Evolutionary conservation across 2,113 vertebrate genomes (phyloP), one percentile per base, ranked within the genome.

Genomic region (Colossoma macropomum): DNA sequence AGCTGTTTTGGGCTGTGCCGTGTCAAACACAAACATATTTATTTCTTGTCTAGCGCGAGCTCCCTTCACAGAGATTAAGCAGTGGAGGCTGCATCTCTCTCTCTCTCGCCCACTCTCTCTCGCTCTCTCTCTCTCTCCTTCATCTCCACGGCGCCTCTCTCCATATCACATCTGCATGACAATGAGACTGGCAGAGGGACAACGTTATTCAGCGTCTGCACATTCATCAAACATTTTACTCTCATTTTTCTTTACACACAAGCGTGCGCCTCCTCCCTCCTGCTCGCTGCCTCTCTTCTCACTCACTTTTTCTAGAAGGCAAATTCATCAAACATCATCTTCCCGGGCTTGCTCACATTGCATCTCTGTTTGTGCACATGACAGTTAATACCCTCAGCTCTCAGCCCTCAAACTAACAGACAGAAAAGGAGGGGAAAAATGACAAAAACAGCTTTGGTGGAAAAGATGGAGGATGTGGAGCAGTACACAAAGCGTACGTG

Each of bases 161-260:
- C 62, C 4, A 62, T 77, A 86, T 86, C 75, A 68, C 54, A 90
- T 52, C 82, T 88, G 82, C 82, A 88, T 87, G 74, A 56, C 50
- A 81, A 87, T 87, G 38, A 82, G 48, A 71, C 89, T 85, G 89
- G 38, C 38, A 75, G 87, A 68, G 28, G 77, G 77, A 88, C 85
- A 88, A 69, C 79, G 83, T 75, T 63, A 25, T 89, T 89, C 89
- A 66, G 32, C 15, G 34, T 86, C 72, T 86, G 86, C 81, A 68
- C 86, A 71, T 34, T 84, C 41, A 83, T 79, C 83, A 88, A 74
- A 78, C 41, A 75, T 69, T 63, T 34, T 34, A 71, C 66, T 45
- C 77, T 59, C 30, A 54, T 62, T 75, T 70, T 81, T n/a, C 66
- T 28, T 74, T 16, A 45, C 32, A 50, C 25, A 62, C 52, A 60